Percentiles rank a stretch among this genome's conserved stretches.
These are phyloP conservation scores for Xenops minutus DNA, from an alignment of 2,797 vertebrate genomes.

Conservation along the genomic window DNA sequence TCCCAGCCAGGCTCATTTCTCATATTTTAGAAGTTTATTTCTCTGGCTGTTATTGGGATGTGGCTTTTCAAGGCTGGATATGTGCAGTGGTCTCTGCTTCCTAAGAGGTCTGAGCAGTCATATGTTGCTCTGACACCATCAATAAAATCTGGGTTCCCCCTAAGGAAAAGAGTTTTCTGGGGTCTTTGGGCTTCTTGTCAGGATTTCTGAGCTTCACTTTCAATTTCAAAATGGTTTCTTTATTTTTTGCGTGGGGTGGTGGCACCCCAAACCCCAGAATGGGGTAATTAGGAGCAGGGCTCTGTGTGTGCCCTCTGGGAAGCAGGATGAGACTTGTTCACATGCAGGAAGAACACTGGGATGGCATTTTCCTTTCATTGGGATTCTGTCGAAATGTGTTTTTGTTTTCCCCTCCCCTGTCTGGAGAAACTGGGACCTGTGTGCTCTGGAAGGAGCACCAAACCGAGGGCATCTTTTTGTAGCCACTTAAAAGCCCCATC, in stretches of 20 bases:
- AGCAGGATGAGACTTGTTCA: neutral
- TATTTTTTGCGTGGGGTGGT: neutral
- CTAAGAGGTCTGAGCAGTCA: neutral
- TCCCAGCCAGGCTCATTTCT: neutral
- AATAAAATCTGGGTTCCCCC: neutral
- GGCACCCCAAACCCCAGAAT: accelerated
- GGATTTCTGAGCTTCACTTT: neutral
- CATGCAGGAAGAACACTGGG: neutral
- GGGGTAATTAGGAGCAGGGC: neutral
- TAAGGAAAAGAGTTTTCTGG: neutral
- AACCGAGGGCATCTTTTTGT: neutral
- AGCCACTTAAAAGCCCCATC: neutral
- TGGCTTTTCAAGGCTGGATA: neutral
- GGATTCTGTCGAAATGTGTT: neutral
- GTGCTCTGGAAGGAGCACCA: neutral
- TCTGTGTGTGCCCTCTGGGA: neutral
- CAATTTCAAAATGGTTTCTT: neutral
- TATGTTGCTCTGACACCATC: neutral
- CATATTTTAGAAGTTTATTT: neutral
- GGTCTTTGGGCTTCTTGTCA: neutral
- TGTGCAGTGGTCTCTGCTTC: neutral
- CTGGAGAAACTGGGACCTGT: neutral
- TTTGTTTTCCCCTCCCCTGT: neutral
- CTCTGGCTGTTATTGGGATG: neutral
- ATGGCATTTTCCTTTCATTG: neutral